Conservation (phyloP, 2,797 vertebrate species). For the Acrocephalus scirpaceus region DNA sequence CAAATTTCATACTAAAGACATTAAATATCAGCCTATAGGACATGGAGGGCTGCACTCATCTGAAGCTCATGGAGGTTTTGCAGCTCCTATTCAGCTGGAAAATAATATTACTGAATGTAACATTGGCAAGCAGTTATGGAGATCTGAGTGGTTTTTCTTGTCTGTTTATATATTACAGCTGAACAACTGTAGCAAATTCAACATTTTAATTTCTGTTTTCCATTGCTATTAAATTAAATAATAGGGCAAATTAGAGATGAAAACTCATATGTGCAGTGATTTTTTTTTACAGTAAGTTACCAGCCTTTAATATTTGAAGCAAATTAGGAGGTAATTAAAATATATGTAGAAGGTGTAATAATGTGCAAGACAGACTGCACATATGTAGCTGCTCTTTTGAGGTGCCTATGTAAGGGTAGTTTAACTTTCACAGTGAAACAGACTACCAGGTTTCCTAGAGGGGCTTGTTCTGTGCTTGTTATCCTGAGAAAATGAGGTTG, state of each 20-base stretch:
- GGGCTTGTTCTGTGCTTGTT: not conserved
- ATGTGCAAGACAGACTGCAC: not conserved
- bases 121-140: not conserved
- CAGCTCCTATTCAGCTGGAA: not conserved
- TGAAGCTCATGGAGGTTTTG: not conserved
- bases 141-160: not conserved
- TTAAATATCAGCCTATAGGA: not conserved
- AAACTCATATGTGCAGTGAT: not conserved
- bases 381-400: not conserved
- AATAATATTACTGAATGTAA: not conserved
- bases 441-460: not conserved
- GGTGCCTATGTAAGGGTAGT: accelerated
- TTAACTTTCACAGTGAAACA: too few relatives aligned
- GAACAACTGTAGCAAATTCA: not conserved
- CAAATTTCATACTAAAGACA: not conserved
- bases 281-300: not conserved
- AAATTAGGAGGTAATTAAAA: not conserved
- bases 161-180: not conserved
- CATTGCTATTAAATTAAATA: not conserved
- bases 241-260: accelerated
- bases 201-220: not conserved
- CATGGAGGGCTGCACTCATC: not conserved
- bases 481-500: not conserved
- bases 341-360: not conserved
- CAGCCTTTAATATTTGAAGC: not conserved